Percentiles rank a stretch among this genome's conserved stretches.
phyloP scores from a whole-genome alignment of 2,888 invertebrate species.

The Taenaris catops region DNA sequence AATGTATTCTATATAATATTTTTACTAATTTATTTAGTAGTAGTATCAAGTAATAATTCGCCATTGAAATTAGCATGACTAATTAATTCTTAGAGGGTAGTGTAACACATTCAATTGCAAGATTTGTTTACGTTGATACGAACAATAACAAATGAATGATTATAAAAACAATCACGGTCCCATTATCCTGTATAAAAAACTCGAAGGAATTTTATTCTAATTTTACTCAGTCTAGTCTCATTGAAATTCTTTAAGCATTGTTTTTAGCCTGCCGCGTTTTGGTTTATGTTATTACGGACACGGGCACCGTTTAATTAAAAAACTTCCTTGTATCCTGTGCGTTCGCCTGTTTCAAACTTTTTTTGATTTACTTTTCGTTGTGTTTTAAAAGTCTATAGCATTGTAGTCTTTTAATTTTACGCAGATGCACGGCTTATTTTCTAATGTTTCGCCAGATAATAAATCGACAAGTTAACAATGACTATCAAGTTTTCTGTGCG shows the following conservation, averaged over 20 bases:
- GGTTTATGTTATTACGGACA: slow-evolving; percentile 27
- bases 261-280: slow-evolving; percentile 23
- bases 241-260: slow-evolving; percentile 47
- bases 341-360: slow-evolving; percentile 10
- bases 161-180: too few species aligned
- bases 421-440: neutral
- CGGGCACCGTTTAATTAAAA: slow-evolving; percentile 36
- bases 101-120: too few species aligned
- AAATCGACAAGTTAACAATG: too few species aligned
- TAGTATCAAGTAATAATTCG: too few species aligned
- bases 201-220: slow-evolving; percentile 28
- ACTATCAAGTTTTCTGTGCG: too few species aligned
- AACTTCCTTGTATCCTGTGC: slow-evolving; percentile 14
- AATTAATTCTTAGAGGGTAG: too few species aligned
- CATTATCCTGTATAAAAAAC: too few species aligned
- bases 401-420: slow-evolving; percentile 1
- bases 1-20: too few species aligned
- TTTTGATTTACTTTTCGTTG: slow-evolving; percentile 9
- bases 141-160: too few species aligned
- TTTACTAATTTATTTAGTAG: too few species aligned
- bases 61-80: too few species aligned
- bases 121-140: too few species aligned
- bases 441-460: neutral
- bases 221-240: slow-evolving; percentile 33
- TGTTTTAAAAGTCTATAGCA: slow-evolving; percentile 4